A percentile compares a stretch with the other conserved stretches of the same genome.
These are phyloP conservation scores for Acanthopagrus latus DNA, from an alignment of 2,797 vertebrate genomes.

Conservation along the genomic window DNA sequence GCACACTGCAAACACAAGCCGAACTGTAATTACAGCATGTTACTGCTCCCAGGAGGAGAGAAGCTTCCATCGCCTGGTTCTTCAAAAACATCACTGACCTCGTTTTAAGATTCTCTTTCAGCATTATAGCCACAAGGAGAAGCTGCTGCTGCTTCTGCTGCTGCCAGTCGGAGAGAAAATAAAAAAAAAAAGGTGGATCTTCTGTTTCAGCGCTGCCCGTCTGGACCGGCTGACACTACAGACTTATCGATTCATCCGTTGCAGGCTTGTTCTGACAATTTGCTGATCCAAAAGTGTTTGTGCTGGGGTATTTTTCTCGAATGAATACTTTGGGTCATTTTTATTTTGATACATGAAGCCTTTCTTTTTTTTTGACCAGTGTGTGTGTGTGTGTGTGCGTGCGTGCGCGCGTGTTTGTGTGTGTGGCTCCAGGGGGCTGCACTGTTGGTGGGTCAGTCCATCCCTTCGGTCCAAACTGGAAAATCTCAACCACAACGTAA, in stretches of 20 bases:
- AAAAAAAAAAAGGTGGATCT: conserved; percentile 25
- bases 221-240: conserved; percentile 14
- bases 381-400: no score
- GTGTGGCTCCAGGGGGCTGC: not conserved
- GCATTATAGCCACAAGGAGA: conserved; percentile 13
- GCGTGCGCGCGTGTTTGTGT: no score
- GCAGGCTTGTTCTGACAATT: conserved; percentile 6
- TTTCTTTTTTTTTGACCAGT: not conserved
- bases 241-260: conserved; percentile 22
- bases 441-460: not conserved
- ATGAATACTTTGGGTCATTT: not conserved
- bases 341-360: not conserved
- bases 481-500: not conserved
- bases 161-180: conserved; percentile 2
- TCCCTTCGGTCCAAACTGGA: not conserved
- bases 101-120: conserved; percentile 14
- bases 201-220: not conserved
- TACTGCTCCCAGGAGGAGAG: not conserved
- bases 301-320: not conserved
- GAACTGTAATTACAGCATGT: conserved; percentile 17
- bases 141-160: conserved; percentile 4
- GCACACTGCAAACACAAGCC: conserved; percentile 8
- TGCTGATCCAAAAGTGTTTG: conserved; percentile 10
- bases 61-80: conserved; percentile 10
- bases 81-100: conserved; percentile 43